These are phyloP conservation scores for Hydrocynus forskahlii DNA, from an alignment of 2,797 vertebrate species.

Conservation along the genomic window DNA sequence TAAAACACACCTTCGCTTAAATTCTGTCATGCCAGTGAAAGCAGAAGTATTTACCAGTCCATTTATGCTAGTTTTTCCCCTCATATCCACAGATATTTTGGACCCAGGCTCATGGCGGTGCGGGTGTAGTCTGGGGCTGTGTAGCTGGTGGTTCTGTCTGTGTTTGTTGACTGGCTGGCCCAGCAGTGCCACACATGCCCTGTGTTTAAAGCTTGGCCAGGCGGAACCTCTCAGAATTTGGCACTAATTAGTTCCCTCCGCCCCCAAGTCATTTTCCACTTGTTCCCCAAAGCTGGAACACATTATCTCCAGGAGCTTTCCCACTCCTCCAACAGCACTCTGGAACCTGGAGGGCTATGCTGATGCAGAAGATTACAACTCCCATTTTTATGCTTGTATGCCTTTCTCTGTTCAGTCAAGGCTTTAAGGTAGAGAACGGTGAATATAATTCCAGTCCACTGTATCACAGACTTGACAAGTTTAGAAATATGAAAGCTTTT, in stretches of 20 bases:
- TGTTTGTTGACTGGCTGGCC: slow-evolving; percentile 50
- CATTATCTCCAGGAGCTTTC: slow-evolving; percentile 65
- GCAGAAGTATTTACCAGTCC: slow-evolving; percentile 3
- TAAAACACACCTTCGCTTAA: background rate
- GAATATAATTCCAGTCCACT: slow-evolving; percentile 31
- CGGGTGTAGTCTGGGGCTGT: slow-evolving; percentile 6
- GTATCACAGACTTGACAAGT: slow-evolving; percentile 39
- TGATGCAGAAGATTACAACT: slow-evolving; percentile 59
- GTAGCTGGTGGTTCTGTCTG: slow-evolving; percentile 29
- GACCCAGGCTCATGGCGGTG: background rate
- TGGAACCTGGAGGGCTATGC: slow-evolving; percentile 52
- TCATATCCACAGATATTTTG: background rate
- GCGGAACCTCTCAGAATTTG: slow-evolving; percentile 65
- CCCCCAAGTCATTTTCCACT: slow-evolving; percentile 68
- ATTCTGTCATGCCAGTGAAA: background rate
- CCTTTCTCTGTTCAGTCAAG: slow-evolving; percentile 30
- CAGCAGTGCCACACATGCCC: slow-evolving; percentile 60
- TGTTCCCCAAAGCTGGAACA: slow-evolving; percentile 65
- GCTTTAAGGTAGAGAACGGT: slow-evolving; percentile 21
- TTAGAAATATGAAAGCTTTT: background rate
- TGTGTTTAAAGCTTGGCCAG: slow-evolving; percentile 64
- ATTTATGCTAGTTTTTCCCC: background rate
- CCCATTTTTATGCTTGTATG: slow-evolving; percentile 47
- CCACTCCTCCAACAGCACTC: slow-evolving; percentile 48
- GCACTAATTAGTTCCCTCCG: slow-evolving; percentile 60